Evolutionary conservation across 2,113 vertebrate species (phyloP).

Genomic region (Bos taurus): ARS-UCD2.0 NC_037347.1:67478001-67478500

Average conservation of each 20-base stretch:
- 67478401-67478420: background rate
- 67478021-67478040: background rate
- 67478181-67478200: background rate
- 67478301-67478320: rapidly evolving
- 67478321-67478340: too few relatives aligned
- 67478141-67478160: too few relatives aligned
- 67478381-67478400: background rate
- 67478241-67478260: background rate
- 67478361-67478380: background rate
- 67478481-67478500: background rate
- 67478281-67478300: background rate
- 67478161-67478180: too few relatives aligned
- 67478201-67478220: rapidly evolving
- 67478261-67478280: background rate
- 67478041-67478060: background rate
- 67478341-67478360: background rate
- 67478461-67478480: background rate
- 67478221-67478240: too few relatives aligned
- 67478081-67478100: background rate
- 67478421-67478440: rapidly evolving
- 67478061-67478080: background rate
- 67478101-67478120: background rate
- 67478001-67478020: background rate
- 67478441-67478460: background rate
- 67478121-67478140: background rate